phyloP scores from a whole-genome alignment of 2,797 vertebrate genomes.

The Sebastes oblongus region DNA sequence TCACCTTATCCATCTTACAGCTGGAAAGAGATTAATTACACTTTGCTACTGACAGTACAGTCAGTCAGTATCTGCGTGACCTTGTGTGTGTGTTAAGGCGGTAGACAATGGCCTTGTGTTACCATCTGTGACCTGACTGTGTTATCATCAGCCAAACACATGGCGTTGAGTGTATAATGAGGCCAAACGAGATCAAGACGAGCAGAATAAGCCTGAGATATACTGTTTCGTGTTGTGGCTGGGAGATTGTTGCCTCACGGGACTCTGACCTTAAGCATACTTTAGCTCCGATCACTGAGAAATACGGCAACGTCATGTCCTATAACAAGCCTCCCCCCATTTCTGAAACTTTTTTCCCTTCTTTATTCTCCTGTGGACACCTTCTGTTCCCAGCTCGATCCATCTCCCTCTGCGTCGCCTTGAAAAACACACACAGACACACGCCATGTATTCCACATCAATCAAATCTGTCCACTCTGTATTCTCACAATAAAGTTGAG shows the following conservation, averaged over 20 bases:
- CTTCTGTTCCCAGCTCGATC: background rate
- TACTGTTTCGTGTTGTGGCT: conserved; percentile 27
- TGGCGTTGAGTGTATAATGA: background rate
- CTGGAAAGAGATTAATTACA: background rate
- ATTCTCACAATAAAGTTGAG: background rate
- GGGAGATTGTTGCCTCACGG: background rate
- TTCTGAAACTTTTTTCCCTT: background rate
- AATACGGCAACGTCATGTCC: background rate
- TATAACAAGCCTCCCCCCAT: background rate
- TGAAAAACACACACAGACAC: conserved; percentile 16
- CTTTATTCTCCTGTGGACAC: background rate
- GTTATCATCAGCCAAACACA: conserved; percentile 25
- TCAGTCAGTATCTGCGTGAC: background rate
- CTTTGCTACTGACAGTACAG: background rate
- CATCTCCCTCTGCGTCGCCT: background rate
- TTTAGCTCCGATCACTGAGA: background rate
- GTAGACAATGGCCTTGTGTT: conserved; percentile 33
- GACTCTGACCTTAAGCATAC: background rate
- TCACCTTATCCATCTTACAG: background rate
- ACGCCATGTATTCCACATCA: conserved; percentile 1
- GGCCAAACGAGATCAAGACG: conserved; percentile 10
- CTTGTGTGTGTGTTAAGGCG: conserved; percentile 2
- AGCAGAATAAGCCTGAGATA: background rate
- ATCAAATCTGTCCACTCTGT: background rate
- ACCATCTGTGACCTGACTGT: conserved; percentile 14